Evolutionary conservation across 2,888 invertebrate species (phyloP).

Genomic region (Rotaria socialis): DNA sequence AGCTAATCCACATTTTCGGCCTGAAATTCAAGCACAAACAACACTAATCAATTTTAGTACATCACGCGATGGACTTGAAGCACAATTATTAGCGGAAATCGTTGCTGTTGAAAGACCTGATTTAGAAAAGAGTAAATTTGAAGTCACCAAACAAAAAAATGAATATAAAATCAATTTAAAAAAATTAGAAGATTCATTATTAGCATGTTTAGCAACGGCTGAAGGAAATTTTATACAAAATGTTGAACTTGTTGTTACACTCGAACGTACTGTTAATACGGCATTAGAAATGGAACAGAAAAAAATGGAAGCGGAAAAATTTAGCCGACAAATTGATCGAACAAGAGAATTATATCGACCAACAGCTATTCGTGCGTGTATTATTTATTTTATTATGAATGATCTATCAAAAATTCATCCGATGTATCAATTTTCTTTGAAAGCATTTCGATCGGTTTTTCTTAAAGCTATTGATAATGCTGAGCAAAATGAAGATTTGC

Average conservation of each 20-base stretch:
- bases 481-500: constrained; percentile 74
- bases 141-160: constrained; percentile 67
- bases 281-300: constrained; percentile 84
- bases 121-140: constrained; percentile 59
- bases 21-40: constrained; percentile 70
- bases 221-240: constrained; percentile 80
- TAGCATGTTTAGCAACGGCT: constrained; percentile 78
- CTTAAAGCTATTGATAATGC: constrained; percentile 88
- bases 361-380: constrained; percentile 75
- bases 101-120: constrained; percentile 61
- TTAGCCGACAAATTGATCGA: constrained; percentile 68
- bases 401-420: constrained; percentile 82
- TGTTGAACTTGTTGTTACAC: constrained; percentile 74
- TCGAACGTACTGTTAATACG: constrained; percentile 85
- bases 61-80: constrained; percentile 70
- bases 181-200: constrained; percentile 81
- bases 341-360: constrained; percentile 66
- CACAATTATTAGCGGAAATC: constrained; percentile 54
- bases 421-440: constrained; percentile 86
- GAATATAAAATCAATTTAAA: constrained; percentile 92
- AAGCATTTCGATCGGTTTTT: constrained; percentile 93
- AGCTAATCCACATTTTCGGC: constrained; percentile 60
- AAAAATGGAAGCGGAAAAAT: constrained; percentile 84
- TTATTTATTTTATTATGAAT: constrained; percentile 80
- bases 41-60: constrained; percentile 84